phyloP scores from a whole-genome alignment of 2,888 invertebrate species.

The Limenitis arthemis region DNA sequence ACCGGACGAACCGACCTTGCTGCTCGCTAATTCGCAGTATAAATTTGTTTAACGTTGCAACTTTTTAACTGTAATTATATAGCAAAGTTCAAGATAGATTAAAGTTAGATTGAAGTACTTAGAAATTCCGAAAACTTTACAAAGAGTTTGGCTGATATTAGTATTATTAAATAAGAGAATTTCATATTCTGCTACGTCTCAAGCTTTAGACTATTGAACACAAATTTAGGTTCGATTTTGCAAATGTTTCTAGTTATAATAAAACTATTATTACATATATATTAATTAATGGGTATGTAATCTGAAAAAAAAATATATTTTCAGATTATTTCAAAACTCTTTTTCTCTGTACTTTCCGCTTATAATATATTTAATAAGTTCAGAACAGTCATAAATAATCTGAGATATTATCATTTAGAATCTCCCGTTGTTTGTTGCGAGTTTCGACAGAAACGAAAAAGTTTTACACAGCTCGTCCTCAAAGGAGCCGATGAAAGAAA shows the following conservation, averaged over 20 bases:
- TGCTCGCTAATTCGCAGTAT: conserved; percentile 68
- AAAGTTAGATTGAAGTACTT: conserved; percentile 59
- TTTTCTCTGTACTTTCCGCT: not conserved
- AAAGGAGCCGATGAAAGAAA: conserved; percentile 59
- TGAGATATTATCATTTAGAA: conserved; percentile 3
- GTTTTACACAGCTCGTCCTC: conserved; percentile 33
- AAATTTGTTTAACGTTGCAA: conserved; percentile 71
- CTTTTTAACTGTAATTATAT: conserved; percentile 70
- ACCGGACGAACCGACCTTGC: conserved; percentile 54
- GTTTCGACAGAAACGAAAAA: conserved; percentile 36
- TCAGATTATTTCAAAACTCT: not conserved
- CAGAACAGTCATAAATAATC: not conserved
- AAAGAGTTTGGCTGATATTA: conserved; percentile 44
- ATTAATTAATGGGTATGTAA: no score
- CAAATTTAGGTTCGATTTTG: not conserved
- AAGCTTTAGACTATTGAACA: no score
- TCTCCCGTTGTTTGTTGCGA: conserved; percentile 27
- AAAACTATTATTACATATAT: no score
- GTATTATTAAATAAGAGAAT: conserved; percentile 28
- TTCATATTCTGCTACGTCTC: conserved; percentile 24
- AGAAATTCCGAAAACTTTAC: conserved; percentile 41
- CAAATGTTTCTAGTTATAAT: not conserved
- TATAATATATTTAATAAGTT: not conserved
- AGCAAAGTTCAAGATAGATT: conserved; percentile 59
- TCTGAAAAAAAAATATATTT: no score